These are phyloP conservation scores for Hermaeophaga mercurialis DNA, from an alignment of 2,888 invertebrate species.

Conservation along the genomic window DNA sequence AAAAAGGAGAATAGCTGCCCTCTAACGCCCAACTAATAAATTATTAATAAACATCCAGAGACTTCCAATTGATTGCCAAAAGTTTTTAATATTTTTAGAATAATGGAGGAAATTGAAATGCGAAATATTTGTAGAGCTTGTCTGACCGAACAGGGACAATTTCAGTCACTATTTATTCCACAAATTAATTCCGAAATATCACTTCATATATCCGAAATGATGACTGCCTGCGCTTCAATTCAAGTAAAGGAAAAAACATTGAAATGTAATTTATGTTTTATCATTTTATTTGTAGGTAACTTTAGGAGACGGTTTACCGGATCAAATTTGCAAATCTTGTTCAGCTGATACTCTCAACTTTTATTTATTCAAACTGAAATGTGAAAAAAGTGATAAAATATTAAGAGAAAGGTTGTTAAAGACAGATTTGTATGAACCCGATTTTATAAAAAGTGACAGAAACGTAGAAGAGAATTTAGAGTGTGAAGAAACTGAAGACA, in stretches of 20 bases:
- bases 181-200: slow-evolving; percentile 47
- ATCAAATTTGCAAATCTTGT: slow-evolving; percentile 64
- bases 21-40: neutral
- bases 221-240: slow-evolving; percentile 53
- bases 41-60: slow-evolving; percentile 27
- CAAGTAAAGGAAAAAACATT: slow-evolving; percentile 48
- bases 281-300: slow-evolving; percentile 49
- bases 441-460: slow-evolving; percentile 13
- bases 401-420: slow-evolving; percentile 46
- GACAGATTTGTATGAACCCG: slow-evolving; percentile 15
- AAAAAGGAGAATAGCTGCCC: neutral
- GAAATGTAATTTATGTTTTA: too few species aligned
- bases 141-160: slow-evolving; percentile 52
- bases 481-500: slow-evolving; percentile 24
- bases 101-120: slow-evolving; percentile 46
- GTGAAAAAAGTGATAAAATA: slow-evolving; percentile 56
- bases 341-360: slow-evolving; percentile 59
- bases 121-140: slow-evolving; percentile 53
- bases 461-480: slow-evolving; percentile 23
- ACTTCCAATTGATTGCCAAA: slow-evolving; percentile 50
- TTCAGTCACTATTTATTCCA: slow-evolving; percentile 53
- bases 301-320: slow-evolving; percentile 64
- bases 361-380: slow-evolving; percentile 60
- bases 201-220: slow-evolving; percentile 56
- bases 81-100: slow-evolving; percentile 42